phyloP scores from a whole-genome alignment of 2,113 vertebrate species.

The Colinus virginianus region DNA sequence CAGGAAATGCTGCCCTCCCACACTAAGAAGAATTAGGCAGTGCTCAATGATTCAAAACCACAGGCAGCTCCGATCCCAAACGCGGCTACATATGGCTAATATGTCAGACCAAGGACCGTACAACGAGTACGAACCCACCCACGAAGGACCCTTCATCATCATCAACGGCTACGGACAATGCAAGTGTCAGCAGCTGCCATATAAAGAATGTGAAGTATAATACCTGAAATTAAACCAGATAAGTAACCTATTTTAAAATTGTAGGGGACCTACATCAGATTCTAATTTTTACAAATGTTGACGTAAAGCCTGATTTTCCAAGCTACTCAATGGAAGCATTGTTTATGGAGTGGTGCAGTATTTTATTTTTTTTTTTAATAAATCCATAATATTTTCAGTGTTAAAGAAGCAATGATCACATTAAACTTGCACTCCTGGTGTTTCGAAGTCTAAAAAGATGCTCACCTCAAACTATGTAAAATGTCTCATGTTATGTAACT shows the following conservation, averaged over 20 bases:
- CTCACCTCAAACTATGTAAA: conserved; percentile 79
- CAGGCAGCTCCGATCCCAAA: conserved; percentile 98
- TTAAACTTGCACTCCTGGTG: conserved; percentile 79
- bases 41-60: conserved; percentile 97
- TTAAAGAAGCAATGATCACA: conserved; percentile 78
- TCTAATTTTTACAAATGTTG: conserved; percentile 83
- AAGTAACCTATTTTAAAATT: conserved; percentile 84
- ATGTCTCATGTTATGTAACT: conserved; percentile 79
- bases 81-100: conserved; percentile 95
- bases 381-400: conserved; percentile 81
- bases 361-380: conserved; percentile 73
- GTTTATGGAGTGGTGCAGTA: conserved; percentile 81
- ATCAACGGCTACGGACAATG: conserved; percentile 99
- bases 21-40: conserved; percentile 95
- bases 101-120: conserved; percentile 98
- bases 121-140: conserved; percentile 96
- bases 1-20: conserved; percentile 98
- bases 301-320: conserved; percentile 85
- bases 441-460: conserved; percentile 76
- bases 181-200: conserved; percentile 99
- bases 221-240: conserved; percentile 77
- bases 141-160: conserved; percentile 97
- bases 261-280: conserved; percentile 77
- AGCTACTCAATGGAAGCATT: conserved; percentile 79
- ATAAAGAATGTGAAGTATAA: conserved; percentile 99